These are phyloP conservation scores for Eutrigla gurnardus DNA, from an alignment of 2,797 vertebrate species.

Conservation along the genomic window DNA sequence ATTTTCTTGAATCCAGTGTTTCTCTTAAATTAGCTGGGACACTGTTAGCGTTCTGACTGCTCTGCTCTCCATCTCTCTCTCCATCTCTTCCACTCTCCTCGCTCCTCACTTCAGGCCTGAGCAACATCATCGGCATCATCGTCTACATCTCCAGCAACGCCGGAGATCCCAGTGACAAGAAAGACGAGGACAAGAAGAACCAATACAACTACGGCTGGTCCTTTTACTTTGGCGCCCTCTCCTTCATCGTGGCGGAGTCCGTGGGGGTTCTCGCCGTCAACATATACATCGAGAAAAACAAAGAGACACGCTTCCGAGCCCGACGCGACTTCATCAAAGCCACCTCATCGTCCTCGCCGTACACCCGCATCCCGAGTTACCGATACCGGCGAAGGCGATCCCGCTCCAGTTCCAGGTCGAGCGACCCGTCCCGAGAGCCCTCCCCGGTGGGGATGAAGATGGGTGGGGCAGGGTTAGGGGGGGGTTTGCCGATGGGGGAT, in stretches of 20 bases:
- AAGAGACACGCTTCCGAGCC: slow-evolving; percentile 90
- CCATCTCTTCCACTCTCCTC: not conserved
- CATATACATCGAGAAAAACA: slow-evolving; percentile 98
- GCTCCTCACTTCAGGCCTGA: slow-evolving; percentile 85
- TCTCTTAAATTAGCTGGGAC: slow-evolving; percentile 7
- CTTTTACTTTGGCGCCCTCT: slow-evolving; percentile 96
- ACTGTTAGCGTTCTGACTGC: not conserved
- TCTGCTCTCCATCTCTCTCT: not conserved
- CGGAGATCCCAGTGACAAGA: slow-evolving; percentile 95
- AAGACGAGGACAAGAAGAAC: slow-evolving; percentile 95
- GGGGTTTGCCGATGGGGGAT: slow-evolving; percentile 89
- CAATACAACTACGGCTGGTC: slow-evolving; percentile 98
- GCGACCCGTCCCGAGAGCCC: slow-evolving; percentile 90
- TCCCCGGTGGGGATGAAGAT: slow-evolving; percentile 91
- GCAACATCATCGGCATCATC: slow-evolving; percentile 99
- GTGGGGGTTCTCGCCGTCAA: slow-evolving; percentile 95
- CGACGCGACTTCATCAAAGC: slow-evolving; percentile 90
- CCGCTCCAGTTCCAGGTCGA: slow-evolving; percentile 93
- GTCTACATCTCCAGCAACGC: slow-evolving; percentile 98
- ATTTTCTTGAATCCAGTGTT: not conserved
- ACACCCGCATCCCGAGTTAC: slow-evolving; percentile 94
- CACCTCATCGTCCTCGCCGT: slow-evolving; percentile 88
- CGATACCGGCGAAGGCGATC: slow-evolving; percentile 91
- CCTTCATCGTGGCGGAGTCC: slow-evolving; percentile 96
- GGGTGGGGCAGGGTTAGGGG: slow-evolving; percentile 66